Evolutionary conservation across 1,140 invertebrate species (phyloP), one percentile per base, ranked within the genome.

Genomic region (Drosophila arawakana): DNA sequence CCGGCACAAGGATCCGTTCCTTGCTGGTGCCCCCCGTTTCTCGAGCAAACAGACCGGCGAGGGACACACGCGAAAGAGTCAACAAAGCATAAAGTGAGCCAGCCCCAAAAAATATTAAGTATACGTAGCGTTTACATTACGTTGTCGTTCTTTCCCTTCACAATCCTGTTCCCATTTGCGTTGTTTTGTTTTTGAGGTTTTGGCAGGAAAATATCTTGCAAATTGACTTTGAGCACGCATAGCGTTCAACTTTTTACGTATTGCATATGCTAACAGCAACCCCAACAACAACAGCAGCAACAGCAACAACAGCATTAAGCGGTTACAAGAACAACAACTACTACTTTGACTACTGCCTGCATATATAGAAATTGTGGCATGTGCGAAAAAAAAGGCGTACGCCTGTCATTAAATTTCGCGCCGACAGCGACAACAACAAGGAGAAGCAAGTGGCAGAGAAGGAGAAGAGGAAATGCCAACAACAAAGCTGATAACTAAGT

Each of bases 371-470:
- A 61, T 76, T 86, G 78, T 81, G 81, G 75, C 75, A 86, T 81
- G 80, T 82, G 80, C 67, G 72, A 82, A 81, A 88, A 81, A 68
- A 78, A 78, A 81, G 79, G 82, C 79, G 82, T 78, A 73, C 76
- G 72, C 76, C 68, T 86, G 79, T 86, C 82, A 86, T 86, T 88
- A 86, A 76, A 82, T 86, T 86, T 86, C 79, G 83, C 79, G 83
- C 79, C 82, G 69, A 65, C 68, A 70, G 61, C 67, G 52, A 9
- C 58, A 58, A 21, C 55, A 13, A 46, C 25, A 71, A 18, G 34
- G 63, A 59, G 68, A 61, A 67, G 10, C 55, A 65, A 25, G 46
- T 25, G 37, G 21, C 65, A 37, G 3, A 6, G 15, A 13, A 57
- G 13, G 50, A 30, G 68, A 44, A 68, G 41, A 81, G 71, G 67